Percentiles rank a stretch among this genome's conserved stretches.
Conservation (phyloP, 37 sponge, comb jelly and placozoan genomes). For the Oscarella lobularis region DNA sequence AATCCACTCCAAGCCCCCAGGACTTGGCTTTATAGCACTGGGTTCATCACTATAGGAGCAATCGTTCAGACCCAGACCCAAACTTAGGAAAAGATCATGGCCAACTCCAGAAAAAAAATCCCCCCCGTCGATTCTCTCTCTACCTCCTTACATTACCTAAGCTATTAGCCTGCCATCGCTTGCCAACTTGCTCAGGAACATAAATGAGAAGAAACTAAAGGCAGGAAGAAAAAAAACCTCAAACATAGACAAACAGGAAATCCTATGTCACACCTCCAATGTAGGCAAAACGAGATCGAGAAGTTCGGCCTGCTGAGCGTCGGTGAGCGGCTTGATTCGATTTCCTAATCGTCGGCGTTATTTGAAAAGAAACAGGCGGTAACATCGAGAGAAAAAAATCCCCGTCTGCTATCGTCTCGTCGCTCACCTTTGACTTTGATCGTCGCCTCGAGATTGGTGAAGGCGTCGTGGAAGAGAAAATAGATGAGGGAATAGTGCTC, state of each 20-base stretch:
- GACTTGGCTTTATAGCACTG: no score
- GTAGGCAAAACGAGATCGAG: neutral
- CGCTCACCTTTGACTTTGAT: neutral
- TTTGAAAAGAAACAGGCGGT: no score
- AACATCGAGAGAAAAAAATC: no score
- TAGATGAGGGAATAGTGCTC: neutral
- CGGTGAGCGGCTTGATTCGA: neutral
- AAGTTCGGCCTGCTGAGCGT: neutral
- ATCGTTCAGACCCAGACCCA: no score
- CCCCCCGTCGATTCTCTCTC: neutral
- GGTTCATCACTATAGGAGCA: no score
- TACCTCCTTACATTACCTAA: constrained; percentile 12
- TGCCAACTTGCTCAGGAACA: constrained; percentile 56
- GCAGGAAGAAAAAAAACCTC: neutral
- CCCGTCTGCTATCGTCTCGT: neutral
- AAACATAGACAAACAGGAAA: neutral
- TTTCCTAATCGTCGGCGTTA: no score
- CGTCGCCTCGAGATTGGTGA: neutral
- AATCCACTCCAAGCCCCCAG: no score
- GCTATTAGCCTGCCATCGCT: constrained; percentile 74
- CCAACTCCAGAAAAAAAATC: no score
- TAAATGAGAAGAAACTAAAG: constrained; percentile 41
- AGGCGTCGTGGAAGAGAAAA: neutral
- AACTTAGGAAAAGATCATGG: no score
- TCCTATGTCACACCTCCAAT: constrained; percentile 1